Evolutionary conservation across 2,888 invertebrate species (phyloP), one percentile per base, ranked within the genome.

Genomic region (Eudasyphora cyanicolor): DNA sequence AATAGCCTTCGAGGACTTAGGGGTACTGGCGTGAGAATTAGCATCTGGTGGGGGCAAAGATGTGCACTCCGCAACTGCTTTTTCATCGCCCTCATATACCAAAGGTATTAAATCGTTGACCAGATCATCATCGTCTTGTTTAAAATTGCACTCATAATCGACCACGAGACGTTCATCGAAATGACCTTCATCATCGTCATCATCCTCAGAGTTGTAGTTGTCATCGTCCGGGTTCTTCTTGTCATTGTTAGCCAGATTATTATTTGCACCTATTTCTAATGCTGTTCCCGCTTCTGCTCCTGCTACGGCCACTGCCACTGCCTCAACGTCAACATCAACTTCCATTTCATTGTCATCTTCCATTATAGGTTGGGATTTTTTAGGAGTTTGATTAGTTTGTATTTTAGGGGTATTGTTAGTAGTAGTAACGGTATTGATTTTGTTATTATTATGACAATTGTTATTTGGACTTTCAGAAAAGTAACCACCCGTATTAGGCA

Each of bases 401-500:
- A 79, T 82, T 83, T 84, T 86, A 38, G 81, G 82, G 69, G 80
- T 84, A 51, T 76, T 85, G 81, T 86, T 86, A 64, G 84, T 83
- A 78, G 79, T 81, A 83, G 62, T 60, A 64, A 35, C 79, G 82
- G 78, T 42, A 54, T 80, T 77, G 49, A 73, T 57, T 64, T 64
- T 54, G 17, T 84, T 83, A 19, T 69, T 70, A 45, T 87, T 86
- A 45, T n/a, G n/a, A n/a, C n/a, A n/a, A n/a, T 86, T 85, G 62
- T 82, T 84, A 85, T 88, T 87, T 29, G 89, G 88, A 86, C 89
- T 89, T 87, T 91, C 91, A 83, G 90, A 89, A 88, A 92, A 89
- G 87, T 91, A 89, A 87, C 90, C 92, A 90, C 90, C 92, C 89
- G 91, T 90, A 89, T 91, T 92, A 89, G 92, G 91, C 91, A 92